A percentile compares a stretch with the other conserved stretches of the same genome.
Conservation (phyloP, 2,113 vertebrate genomes). For the Poicephalus meyeri region DNA sequence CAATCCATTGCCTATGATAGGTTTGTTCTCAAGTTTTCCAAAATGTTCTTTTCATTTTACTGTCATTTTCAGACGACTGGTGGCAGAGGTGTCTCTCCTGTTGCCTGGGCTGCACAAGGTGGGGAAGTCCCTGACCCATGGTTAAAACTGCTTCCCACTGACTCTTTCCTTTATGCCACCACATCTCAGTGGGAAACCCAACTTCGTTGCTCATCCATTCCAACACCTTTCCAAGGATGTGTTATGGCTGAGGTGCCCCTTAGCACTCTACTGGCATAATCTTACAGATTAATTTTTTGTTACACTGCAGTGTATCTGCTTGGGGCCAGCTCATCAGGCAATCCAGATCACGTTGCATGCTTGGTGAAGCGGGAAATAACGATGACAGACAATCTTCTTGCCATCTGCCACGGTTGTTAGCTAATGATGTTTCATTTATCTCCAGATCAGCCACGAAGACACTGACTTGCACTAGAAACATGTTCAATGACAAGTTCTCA, state of each 20-base stretch:
- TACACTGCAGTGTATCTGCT: neutral
- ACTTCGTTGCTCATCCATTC: neutral
- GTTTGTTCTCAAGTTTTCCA: neutral
- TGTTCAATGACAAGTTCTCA: neutral
- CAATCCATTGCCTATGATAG: neutral
- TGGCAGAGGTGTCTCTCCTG: neutral
- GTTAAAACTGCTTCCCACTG: neutral
- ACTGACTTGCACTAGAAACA: neutral
- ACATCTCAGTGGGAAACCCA: neutral
- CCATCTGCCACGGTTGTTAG: slow-evolving; percentile 60
- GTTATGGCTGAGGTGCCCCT: neutral
- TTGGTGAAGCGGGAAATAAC: slow-evolving; percentile 42
- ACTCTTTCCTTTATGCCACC: neutral
- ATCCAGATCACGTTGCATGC: slow-evolving; percentile 45
- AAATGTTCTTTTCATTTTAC: neutral
- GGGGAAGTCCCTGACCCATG: neutral
- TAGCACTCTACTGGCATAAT: rapidly evolving
- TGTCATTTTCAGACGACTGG: neutral
- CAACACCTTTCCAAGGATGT: neutral
- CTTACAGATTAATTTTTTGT: neutral
- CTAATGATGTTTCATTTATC: slow-evolving; percentile 65
- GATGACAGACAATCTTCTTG: slow-evolving; percentile 34
- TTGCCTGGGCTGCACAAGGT: neutral
- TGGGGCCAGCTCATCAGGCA: slow-evolving; percentile 11
- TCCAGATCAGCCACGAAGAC: neutral